Base-by-base conservation (phyloP, 2,113 vertebrate species). In the Arenaria interpres region DNA sequence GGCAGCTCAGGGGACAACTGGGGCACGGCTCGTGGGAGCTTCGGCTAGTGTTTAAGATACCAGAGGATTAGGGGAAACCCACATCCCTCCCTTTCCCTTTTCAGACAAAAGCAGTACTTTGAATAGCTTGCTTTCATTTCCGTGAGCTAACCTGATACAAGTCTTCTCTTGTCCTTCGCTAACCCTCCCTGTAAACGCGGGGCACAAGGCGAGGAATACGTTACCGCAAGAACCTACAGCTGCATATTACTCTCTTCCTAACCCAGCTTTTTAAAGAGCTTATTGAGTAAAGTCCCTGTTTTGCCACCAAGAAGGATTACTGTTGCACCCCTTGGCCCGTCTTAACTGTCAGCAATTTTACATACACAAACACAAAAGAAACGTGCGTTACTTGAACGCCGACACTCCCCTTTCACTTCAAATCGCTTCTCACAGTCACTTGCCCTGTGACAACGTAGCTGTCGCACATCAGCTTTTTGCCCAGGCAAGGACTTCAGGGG, bases 21-120 rank as follows among this genome's bases (percentile, higher is more conserved):
- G 94, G 97, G 90, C 84, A 76, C 50, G 88, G 90, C 87, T 96
- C 35, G 16, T 48, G 73, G 91, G 89, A 96, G 83, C 81, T 96
- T 91, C 66, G 92, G 90, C 83, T 78, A 50, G 39, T 75, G 85
- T 62, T 53, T 39, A n/a, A 57, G 74, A 72, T 51, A 94, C 30
- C 7, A 51, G 62, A 54, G 57, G 84, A 69, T 43, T 16, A 25
- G 91, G 86, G 94, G 77, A 90, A 96, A 53, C 54, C 43, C 13
- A 24, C 21, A 15, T 63, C 35, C 1, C 1, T 75, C 69, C 71
- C 43, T 69, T 84, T 88, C 94, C 85, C 94, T 80, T 90, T 59
- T 59, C 78, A 96, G 96, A 89, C 57, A 72, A 85, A 95, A 85
- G 96, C 95, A 96, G 89, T 84, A 67, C 85, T 91, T 59, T 73